These are phyloP conservation scores for Penelope pileata DNA, from an alignment of 2,113 vertebrate genomes.

Conservation along the genomic window DNA sequence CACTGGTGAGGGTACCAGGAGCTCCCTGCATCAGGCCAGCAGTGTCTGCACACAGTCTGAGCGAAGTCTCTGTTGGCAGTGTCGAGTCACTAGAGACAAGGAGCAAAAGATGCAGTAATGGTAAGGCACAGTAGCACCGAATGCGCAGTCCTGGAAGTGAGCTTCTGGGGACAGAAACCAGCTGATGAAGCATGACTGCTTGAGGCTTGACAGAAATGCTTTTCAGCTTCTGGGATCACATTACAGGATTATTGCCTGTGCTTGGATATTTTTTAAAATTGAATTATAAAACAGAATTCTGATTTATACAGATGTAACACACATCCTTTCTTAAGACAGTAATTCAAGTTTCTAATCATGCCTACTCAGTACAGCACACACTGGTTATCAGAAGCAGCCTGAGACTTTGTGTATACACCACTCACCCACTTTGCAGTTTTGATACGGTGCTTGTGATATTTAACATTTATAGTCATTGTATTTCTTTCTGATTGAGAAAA, in stretches of 20 bases:
- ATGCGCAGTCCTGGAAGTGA: neutral
- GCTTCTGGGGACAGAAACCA: neutral
- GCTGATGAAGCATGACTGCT: neutral
- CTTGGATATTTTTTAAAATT: neutral
- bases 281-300: neutral
- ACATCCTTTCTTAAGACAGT: neutral
- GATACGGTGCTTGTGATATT: neutral
- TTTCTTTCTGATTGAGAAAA: neutral
- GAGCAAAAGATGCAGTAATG: neutral
- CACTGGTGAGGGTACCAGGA: accelerated
- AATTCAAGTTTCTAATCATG: neutral
- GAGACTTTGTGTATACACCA: neutral
- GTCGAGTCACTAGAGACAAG: neutral
- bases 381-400: neutral
- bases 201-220: neutral
- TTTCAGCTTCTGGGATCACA: neutral
- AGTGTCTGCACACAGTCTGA: neutral
- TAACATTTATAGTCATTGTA: neutral
- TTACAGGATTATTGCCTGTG: neutral
- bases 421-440: neutral
- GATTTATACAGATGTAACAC: neutral
- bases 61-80: neutral
- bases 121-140: neutral
- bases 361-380: neutral
- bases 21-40: neutral